These are phyloP conservation scores for Psilanteris sp. DNA, from an alignment of 1,140 invertebrate species.

Conservation along the genomic window DNA sequence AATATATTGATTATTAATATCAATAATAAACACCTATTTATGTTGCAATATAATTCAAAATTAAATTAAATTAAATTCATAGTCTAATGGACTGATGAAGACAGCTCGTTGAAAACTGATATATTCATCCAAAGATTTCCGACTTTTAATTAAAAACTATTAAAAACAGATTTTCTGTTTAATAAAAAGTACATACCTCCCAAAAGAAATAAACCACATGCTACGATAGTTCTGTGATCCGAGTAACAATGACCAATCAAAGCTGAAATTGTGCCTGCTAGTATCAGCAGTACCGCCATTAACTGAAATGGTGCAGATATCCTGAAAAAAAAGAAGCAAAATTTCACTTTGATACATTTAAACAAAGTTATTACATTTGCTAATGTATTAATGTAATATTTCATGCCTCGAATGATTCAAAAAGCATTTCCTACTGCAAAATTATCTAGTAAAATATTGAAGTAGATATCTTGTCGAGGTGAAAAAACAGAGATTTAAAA, in stretches of 20 bases:
- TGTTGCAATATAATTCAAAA: too few relatives aligned
- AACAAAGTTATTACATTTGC: constrained; percentile 12
- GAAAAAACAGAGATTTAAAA: constrained; percentile 32
- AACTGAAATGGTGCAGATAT: constrained; percentile 83
- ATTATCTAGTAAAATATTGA: constrained; percentile 22
- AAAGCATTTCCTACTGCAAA: constrained; percentile 4
- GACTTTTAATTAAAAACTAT: not conserved
- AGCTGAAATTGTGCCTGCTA: constrained; percentile 82
- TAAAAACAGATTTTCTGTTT: not conserved
- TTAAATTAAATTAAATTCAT: too few relatives aligned
- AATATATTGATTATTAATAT: too few relatives aligned
- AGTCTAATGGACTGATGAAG: too few relatives aligned
- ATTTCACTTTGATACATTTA: constrained; percentile 24
- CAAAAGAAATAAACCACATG: constrained; percentile 83
- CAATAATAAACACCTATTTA: too few relatives aligned
- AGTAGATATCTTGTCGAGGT: constrained; percentile 2
- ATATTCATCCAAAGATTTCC: too few relatives aligned
- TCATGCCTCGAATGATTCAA: not conserved
- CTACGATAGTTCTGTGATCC: constrained; percentile 83
- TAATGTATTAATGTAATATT: constrained; percentile 27
- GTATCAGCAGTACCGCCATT: constrained; percentile 79
- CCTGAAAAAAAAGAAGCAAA: constrained; percentile 78
- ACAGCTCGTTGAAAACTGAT: too few relatives aligned
- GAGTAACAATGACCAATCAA: constrained; percentile 83
- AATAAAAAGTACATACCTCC: constrained; percentile 79